Conservation (phyloP, 2,113 vertebrate genomes). For the Misgurnus anguillicaudatus region DNA sequence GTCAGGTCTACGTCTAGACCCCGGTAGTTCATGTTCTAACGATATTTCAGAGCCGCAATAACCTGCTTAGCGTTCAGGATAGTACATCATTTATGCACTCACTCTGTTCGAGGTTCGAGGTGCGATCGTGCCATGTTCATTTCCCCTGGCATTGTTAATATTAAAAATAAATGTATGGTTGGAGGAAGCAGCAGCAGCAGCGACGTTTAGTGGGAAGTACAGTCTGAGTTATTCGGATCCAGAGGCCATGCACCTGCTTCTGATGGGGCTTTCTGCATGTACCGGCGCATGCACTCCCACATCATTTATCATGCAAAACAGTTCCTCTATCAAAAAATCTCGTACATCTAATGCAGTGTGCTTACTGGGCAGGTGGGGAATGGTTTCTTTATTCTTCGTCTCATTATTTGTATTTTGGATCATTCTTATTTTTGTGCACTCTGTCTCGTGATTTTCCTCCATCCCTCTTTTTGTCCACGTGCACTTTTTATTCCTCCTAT, state of each 20-base stretch:
- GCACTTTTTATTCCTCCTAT: constrained; percentile 35
- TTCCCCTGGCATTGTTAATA: constrained; percentile 32
- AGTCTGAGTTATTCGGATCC: background rate
- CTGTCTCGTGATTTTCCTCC: background rate
- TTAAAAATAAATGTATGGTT: constrained; percentile 19
- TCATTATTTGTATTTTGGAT: constrained; percentile 17
- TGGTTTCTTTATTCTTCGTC: background rate
- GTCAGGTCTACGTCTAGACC: background rate
- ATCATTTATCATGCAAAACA: constrained; percentile 39
- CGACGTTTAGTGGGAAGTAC: background rate
- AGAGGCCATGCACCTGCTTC: constrained; percentile 41
- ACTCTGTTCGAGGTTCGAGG: background rate
- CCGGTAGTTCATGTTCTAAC: background rate
- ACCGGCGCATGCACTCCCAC: background rate
- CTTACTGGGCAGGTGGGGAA: constrained; percentile 6
- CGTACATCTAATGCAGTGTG: background rate
- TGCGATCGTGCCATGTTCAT: constrained; percentile 10
- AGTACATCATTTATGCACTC: constrained; percentile 3
- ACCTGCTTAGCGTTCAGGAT: constrained; percentile 12
- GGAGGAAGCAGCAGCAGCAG: background rate
- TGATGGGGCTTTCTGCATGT: background rate
- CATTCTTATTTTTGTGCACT: constrained; percentile 20
- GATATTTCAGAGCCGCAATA: constrained; percentile 9
- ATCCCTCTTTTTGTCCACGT: constrained; percentile 27
- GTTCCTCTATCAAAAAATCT: background rate